Base-by-base conservation (phyloP, 2,797 vertebrate species). In the Hippopotamyrus pictus region DNA sequence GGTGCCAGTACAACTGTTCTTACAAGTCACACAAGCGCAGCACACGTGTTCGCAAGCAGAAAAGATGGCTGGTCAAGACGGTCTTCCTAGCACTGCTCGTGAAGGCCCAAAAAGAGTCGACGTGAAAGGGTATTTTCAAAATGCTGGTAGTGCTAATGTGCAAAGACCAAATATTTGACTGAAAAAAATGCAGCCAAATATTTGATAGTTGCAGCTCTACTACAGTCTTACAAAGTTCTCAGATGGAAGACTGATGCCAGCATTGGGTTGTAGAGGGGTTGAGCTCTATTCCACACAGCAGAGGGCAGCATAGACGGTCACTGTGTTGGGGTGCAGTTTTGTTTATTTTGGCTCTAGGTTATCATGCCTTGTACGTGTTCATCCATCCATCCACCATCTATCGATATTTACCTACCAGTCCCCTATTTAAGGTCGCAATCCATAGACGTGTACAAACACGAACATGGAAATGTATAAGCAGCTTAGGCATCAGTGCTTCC, bases 261-360 rank as follows among this genome's bases (percentile, higher is more conserved):
- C 14, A 57, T 87, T 76, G 88, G 76, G n/a, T 48, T 25, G 51
- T 88, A 83, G 84, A 85, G 17, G 3, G 51, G 37, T 79, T 48
- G 19, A 29, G 48, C 29, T 62, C 14, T 79, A 7, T 37, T 89
- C 46, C 89, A 89, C 44, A 90, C 85, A 83, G 86, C 89, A 95
- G 95, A 95, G 93, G 93, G 92, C 94, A 92, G 94, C 94, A 97
- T 95, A 97, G 96, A n/a, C 2, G 6, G 5, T 79, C 73, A 6
- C 37, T 2, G 14, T 79, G 5, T 19, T 79, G 37, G 17, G 37
- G 29, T 79, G 37, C 29, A 7, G 73, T 79, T 73, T 79, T 79
- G 33, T 79, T 79, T 79, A 41, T 41, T 79, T 79, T 44, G 17
- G 17, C 14, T 79, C 73, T 79, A 3, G 0, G 2, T 79, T 79